Base-by-base conservation (phyloP, 2,888 invertebrate genomes). In the Ecdyonurus torrentis region DNA sequence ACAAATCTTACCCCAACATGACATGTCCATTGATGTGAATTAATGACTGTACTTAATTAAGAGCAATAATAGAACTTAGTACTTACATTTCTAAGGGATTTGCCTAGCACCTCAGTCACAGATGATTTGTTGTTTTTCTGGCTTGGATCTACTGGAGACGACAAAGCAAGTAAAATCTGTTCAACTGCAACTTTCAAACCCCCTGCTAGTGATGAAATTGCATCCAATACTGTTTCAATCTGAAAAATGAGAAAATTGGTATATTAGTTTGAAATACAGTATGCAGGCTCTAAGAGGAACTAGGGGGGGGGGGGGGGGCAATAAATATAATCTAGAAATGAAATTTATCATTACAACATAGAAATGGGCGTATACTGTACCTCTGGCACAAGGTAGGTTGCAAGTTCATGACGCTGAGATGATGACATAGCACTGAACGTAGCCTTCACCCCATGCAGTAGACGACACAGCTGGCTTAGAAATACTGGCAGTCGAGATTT, bases 371-470 rank as follows among this genome's bases (percentile, higher is more conserved):
- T n/a, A n/a, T n/a, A n/a, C n/a, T n/a, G n/a, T 73, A 83, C 83
- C 77, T 85, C 84, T 68, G 85, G 84, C 70, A 84, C 83, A 68
- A 85, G 76, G 74, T 82, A 83, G 55, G 79, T 77, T 25, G 84
- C 83, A 65, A 85, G 78, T 69, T 84, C 82, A 65, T 80, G 76
- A 67, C 83, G 75, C 69, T 84, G 83, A 19, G 78, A 74, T 19
- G 77, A 74, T 55, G 78, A 78, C 70, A 85, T 77, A 58, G 78
- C 77, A 63, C 79, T 77, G 68, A 84, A 80, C 55, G 83, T 81
- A 61, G 76, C 77, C 67, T 82, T 80, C 59, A 82, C 76, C 61
- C 80, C 81, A 66, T 81, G 79, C 59, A 84, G 70, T 64, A 85
- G 77, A 67, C 80, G 79, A 64, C 81, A 79, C 63, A 83, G 73